Evolutionary conservation across 2,888 invertebrate genomes (phyloP).

Genomic region (Dynastes tityus): DNA sequence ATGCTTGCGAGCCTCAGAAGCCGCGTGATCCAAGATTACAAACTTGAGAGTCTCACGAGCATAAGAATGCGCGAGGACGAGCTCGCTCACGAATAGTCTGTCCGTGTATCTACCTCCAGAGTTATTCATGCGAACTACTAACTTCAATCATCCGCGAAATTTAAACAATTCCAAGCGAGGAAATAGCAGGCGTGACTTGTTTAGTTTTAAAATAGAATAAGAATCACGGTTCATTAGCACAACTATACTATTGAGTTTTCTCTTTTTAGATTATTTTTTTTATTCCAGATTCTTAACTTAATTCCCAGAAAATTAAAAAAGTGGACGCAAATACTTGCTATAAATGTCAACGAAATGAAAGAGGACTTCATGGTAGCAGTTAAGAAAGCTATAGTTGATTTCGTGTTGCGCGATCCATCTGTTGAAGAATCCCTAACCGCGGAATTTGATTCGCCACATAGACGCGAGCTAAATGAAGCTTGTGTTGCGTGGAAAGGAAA

Average conservation of each 20-base stretch:
- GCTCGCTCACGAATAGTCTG: too few species aligned
- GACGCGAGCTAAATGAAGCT: conserved; percentile 75
- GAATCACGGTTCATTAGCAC: too few species aligned
- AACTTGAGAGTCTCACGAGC: too few species aligned
- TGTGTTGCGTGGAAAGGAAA: conserved; percentile 81
- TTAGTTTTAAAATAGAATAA: too few species aligned
- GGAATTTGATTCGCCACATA: conserved; percentile 72
- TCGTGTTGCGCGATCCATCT: conserved; percentile 86
- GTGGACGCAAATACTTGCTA: conserved; percentile 75
- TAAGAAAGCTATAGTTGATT: conserved; percentile 94
- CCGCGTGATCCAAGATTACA: too few species aligned
- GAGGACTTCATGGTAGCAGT: conserved; percentile 90
- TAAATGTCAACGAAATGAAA: conserved; percentile 84
- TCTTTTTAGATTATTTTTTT: background rate
- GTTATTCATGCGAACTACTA: background rate
- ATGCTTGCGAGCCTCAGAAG: too few species aligned
- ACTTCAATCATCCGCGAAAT: too few species aligned
- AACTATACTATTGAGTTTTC: too few species aligned
- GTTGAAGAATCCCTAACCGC: conserved; percentile 72
- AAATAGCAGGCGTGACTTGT: background rate
- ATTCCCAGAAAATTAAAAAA: conserved; percentile 77
- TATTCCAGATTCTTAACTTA: conserved; percentile 75
- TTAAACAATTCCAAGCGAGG: background rate
- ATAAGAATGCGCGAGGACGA: too few species aligned
- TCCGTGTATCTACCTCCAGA: too few species aligned